Base-by-base conservation (phyloP, 2,888 invertebrate species). In the Lochmaea capreae region DNA sequence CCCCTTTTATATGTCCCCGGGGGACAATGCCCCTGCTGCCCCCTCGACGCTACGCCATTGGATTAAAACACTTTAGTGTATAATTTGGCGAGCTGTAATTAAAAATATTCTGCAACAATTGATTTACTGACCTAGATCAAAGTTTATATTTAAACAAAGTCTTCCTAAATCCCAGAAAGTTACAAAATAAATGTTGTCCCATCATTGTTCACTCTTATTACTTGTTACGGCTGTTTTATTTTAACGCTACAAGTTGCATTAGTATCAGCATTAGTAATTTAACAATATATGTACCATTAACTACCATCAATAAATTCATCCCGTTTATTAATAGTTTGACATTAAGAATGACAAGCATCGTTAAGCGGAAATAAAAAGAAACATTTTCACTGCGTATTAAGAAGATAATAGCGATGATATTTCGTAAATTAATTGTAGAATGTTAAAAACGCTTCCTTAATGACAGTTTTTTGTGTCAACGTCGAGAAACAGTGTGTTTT, bases 281-380 rank as follows among this genome's bases (percentile, higher is more conserved):
- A 49, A 49, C n/a, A 49, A 49, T 49, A n/a, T n/a, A 49, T n/a
- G n/a, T 14, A 2, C 4, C 49, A 49, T 49, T 43, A 43, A 43
- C 43, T 43, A 0, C 14, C 46, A n/a, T 49, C 49, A 46, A n/a
- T n/a, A n/a, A 49, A 49, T 49, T n/a, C 49, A 49, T 49, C 14
- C 6, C 49, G 49, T 49, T 49, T 49, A 49, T 58, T 58, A 26
- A 58, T 58, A 58, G 26, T 58, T 58, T 58, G 58, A 58, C 58
- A 58, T 58, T 58, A 26, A 26, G 26, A 58, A 58, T 58, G 58
- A 11, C 22, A 22, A 8, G 58, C 11, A 58, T 58, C 58, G 11
- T 58, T 58, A 58, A 4, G 22, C 26, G 26, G 58, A 58, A 26
- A 22, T 58, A 12, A 58, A 58, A 58, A 58, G 26, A 26, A 26